Evolutionary conservation across 2,888 invertebrate species (phyloP), one percentile per base, ranked within the genome.

Genomic region (Thereva nobilitata): DNA sequence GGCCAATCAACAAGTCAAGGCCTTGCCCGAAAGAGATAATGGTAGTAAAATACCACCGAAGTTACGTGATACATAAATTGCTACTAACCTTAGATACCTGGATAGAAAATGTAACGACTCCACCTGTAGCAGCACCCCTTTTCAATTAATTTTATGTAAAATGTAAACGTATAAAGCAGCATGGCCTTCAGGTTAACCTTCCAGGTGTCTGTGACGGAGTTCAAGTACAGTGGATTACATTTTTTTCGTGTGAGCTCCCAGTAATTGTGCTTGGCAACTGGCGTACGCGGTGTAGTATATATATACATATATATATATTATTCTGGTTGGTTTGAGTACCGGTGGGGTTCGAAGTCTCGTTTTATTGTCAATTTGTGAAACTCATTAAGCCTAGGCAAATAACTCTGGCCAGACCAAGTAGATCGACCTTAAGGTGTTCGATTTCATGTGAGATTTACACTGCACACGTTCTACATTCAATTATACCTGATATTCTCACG

Each of bases 1-100:
- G 7, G 42, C n/a, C n/a, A n/a, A 55, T 55, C 55, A 55, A 41
- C 55, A 55, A 55, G 12, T 55, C 55, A 41, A 55, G 42, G 52
- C 6, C 38, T 55, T 23, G 23, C 23, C 23, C 23, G 23, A 23
- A 23, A 23, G 23, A 23, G 23, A 23, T 23, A 23, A 23, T 23
- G 23, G 23, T 23, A 23, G 23, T 23, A 23, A 23, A 23, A 23
- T 23, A 23, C 23, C 23, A 55, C 38, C 41, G 41, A 23, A 41
- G 34, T 41, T 38, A 42, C 3, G 23, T 55, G 55, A 55, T 41
- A 55, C 9, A 23, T 37, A 54, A 37, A 38, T 7, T 23, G 23
- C 23, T 23, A 23, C 23, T 23, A 23, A 2, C 23, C 23, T 23
- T 23, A 23, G 23, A 23, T 23, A 23, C 23, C 23, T 23, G 23